Conservation (phyloP, 2,888 invertebrate genomes). For the Macrosiphum euphorbiae region DNA sequence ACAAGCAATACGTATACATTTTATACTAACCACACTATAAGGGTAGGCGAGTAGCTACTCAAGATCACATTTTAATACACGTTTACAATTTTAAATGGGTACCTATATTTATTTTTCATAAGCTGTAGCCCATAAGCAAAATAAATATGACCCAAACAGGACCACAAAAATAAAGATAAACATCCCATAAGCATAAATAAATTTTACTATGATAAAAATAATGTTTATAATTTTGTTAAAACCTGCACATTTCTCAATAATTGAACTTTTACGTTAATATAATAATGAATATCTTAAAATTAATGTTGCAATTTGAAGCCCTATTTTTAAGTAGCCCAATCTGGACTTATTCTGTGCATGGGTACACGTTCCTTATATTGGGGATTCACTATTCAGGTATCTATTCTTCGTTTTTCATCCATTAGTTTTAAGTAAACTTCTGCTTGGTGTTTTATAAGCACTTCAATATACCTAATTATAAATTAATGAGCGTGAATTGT, state of each 20-base stretch:
- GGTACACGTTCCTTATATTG: too few relatives aligned
- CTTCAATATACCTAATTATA: too few relatives aligned
- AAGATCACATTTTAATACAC: not conserved
- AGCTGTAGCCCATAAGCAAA: not conserved
- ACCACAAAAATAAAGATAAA: too few relatives aligned
- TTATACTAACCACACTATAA: not conserved
- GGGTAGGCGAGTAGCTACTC: not conserved
- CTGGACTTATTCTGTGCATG: too few relatives aligned
- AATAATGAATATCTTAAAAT: not conserved
- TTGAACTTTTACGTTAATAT: not conserved
- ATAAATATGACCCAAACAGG: too few relatives aligned
- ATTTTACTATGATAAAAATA: not conserved
- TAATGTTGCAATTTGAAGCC: not conserved
- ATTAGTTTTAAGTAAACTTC: too few relatives aligned
- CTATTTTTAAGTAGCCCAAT: too few relatives aligned
- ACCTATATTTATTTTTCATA: not conserved
- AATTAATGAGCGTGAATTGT: too few relatives aligned
- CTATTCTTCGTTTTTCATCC: too few relatives aligned
- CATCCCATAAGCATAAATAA: not conserved
- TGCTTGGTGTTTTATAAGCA: too few relatives aligned
- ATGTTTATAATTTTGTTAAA: not conserved
- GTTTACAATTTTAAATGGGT: not conserved
- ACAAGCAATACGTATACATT: not conserved
- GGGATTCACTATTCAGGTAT: too few relatives aligned
- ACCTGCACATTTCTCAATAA: not conserved